phyloP scores from a whole-genome alignment of 2,113 vertebrate genomes.

The Cynopterus brachyotis region DNA sequence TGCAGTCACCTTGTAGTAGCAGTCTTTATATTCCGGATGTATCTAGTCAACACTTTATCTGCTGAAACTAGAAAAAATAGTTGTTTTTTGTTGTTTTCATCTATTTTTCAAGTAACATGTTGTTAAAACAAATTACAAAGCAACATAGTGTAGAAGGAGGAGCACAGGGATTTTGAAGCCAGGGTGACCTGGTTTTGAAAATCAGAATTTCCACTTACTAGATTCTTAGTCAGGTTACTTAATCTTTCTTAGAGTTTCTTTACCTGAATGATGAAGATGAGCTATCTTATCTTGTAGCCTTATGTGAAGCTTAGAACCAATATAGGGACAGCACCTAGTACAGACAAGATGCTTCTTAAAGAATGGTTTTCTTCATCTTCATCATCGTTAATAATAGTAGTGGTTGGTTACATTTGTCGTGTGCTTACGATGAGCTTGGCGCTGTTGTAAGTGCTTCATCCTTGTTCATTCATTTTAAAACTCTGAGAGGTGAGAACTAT shows the following conservation, averaged over 20 bases:
- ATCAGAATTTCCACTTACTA: neutral
- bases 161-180: neutral
- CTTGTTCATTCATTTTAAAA: constrained; percentile 11
- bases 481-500: neutral
- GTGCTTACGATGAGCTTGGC: neutral
- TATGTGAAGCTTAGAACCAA: neutral
- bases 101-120: neutral
- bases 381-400: neutral
- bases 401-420: neutral
- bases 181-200: neutral
- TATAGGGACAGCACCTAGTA: neutral
- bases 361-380: too few species aligned
- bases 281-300: neutral
- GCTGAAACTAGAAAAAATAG: neutral
- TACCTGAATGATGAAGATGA: neutral
- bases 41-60: neutral
- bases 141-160: neutral
- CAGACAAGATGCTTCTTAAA: too few species aligned
- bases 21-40: neutral
- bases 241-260: neutral
- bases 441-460: neutral
- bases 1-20: neutral
- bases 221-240: neutral
- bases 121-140: neutral
- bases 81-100: neutral